phyloP scores from a whole-genome alignment of 2,888 invertebrate species.

The Gisinianus flammeolus region DNA sequence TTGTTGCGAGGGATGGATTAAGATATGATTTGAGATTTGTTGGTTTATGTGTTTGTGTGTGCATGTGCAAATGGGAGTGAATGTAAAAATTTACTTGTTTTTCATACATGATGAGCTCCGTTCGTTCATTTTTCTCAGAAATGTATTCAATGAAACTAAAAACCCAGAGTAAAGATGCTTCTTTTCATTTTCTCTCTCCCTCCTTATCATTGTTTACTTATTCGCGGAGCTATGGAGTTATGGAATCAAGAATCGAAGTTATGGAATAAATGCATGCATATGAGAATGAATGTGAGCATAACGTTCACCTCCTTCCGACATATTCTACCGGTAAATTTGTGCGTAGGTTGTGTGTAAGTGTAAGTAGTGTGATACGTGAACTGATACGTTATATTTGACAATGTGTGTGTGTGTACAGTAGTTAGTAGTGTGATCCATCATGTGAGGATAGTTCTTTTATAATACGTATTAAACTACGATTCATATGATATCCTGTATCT shows the following conservation, averaged over 20 bases:
- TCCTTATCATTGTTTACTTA: slow-evolving; percentile 32
- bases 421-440: too few relatives aligned
- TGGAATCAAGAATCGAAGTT: slow-evolving; percentile 22
- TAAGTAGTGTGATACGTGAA: neutral
- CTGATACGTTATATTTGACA: neutral
- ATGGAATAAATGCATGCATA: neutral
- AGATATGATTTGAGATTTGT: neutral
- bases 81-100: slow-evolving; percentile 8
- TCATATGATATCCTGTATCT: slow-evolving; percentile 7
- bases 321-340: slow-evolving; percentile 11
- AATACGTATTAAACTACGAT: neutral
- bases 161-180: neutral
- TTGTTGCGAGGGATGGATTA: neutral
- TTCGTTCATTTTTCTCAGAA: slow-evolving; percentile 1
- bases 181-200: neutral
- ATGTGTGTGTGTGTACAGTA: neutral
- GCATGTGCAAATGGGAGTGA: neutral
- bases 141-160: slow-evolving; percentile 7
- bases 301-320: slow-evolving; percentile 1
- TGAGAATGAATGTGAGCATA: neutral
- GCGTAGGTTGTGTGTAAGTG: slow-evolving; percentile 2
- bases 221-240: slow-evolving; percentile 30
- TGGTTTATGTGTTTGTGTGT: neutral
- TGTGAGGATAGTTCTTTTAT: neutral
- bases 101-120: slow-evolving; percentile 16